These are phyloP conservation scores for Brachionus sp. DNA, from an alignment of 1,140 invertebrate genomes.

Conservation along the genomic window DNA sequence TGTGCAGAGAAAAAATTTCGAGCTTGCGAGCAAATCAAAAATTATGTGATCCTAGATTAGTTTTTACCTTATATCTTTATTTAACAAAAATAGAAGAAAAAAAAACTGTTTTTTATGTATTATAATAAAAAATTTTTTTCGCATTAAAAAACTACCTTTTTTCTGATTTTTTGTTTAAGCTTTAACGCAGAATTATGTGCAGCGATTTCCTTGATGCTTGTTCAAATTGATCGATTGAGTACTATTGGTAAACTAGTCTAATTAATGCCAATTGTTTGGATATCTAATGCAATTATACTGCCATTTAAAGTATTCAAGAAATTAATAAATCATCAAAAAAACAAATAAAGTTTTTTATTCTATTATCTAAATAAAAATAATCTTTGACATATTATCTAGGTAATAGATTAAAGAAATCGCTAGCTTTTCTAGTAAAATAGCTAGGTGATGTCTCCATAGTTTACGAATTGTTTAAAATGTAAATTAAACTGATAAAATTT, in stretches of 20 bases:
- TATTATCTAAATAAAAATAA: background rate
- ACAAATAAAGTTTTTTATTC: background rate
- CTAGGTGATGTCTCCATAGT: too few relatives aligned
- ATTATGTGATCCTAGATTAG: background rate
- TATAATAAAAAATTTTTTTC: background rate
- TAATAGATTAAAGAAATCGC: too few relatives aligned
- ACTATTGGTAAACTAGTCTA: background rate
- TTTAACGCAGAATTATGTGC: background rate
- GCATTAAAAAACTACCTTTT: background rate
- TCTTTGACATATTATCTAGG: background rate
- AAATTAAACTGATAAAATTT: background rate
- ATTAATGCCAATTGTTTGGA: background rate
- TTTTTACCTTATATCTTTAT: background rate
- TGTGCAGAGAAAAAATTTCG: background rate
- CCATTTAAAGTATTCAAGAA: background rate
- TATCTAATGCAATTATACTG: background rate
- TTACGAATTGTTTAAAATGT: too few relatives aligned
- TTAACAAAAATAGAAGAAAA: background rate
- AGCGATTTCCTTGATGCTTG: background rate
- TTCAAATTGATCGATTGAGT: background rate
- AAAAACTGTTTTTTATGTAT: background rate
- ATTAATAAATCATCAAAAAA: background rate
- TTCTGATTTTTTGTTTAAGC: background rate
- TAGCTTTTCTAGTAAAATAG: too few relatives aligned
- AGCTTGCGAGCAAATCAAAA: background rate